Conservation (phyloP, 1,140 invertebrate genomes). For the Drosophila biarmipes region DNA sequence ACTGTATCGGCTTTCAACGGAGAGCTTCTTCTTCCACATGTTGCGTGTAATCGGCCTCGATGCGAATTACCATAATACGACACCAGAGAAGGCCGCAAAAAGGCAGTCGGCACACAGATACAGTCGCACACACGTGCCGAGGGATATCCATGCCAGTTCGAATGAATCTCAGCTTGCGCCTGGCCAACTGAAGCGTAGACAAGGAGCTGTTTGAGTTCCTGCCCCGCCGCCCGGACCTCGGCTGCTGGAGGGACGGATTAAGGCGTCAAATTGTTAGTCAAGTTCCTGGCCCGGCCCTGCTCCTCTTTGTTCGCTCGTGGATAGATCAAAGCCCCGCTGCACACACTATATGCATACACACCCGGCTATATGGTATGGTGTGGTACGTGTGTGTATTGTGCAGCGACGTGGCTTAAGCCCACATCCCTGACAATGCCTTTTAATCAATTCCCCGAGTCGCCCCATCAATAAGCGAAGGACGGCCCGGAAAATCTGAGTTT, state of each 20-base stretch:
- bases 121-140: constrained; percentile 7
- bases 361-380: neutral
- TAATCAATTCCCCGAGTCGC: constrained; percentile 73
- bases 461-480: constrained; percentile 61
- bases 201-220: constrained; percentile 36
- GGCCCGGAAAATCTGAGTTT: constrained; percentile 70
- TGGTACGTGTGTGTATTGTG: constrained; percentile 33
- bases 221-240: neutral
- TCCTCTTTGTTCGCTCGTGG: constrained; percentile 14
- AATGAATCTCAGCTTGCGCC: constrained; percentile 60
- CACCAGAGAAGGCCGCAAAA: constrained; percentile 53
- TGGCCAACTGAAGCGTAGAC: constrained; percentile 53
- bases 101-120: constrained; percentile 6
- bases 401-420: constrained; percentile 55
- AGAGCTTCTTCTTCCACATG: constrained; percentile 64
- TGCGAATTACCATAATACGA: constrained; percentile 82
- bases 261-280: constrained; percentile 76
- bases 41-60: constrained; percentile 75
- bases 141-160: constrained; percentile 16
- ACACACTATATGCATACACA: constrained; percentile 19
- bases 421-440: constrained; percentile 68
- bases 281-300: constrained; percentile 18
- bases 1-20: constrained; percentile 6
- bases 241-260: constrained; percentile 53
- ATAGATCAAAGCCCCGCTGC: constrained; percentile 69